Evolutionary conservation across 2,113 vertebrate genomes (phyloP).

Genomic region (Amblyopsis rosae): DNA sequence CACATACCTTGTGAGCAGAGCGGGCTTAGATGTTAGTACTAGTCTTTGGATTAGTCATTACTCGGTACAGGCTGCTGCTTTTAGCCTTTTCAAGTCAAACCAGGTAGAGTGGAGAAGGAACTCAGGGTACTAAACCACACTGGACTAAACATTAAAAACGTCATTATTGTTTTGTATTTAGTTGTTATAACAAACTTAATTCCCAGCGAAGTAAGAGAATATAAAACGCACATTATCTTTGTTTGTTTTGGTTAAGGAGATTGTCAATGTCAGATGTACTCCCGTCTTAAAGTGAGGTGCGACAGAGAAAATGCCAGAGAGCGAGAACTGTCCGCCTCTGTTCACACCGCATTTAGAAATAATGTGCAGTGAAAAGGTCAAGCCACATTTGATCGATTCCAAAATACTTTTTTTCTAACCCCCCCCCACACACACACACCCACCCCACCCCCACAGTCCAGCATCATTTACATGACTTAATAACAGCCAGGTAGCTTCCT

Average conservation of each 20-base stretch:
- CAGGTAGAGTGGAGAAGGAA: conserved; percentile 54
- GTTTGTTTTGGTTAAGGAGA: conserved; percentile 30
- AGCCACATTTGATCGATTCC: conserved; percentile 44
- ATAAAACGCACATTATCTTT: conserved; percentile 17
- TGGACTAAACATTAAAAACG: background rate
- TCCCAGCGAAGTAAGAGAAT: conserved; percentile 27
- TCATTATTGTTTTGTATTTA: conserved; percentile 23
- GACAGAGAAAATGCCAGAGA: conserved; percentile 44
- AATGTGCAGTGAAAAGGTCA: conserved; percentile 64
- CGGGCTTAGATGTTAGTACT: conserved; percentile 36
- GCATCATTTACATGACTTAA: conserved; percentile 34
- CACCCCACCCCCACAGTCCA: conserved; percentile 1
- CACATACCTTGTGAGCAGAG: conserved; percentile 48
- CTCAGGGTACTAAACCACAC: conserved; percentile 38
- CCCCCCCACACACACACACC: too few relatives aligned
- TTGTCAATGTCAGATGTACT: conserved; percentile 28
- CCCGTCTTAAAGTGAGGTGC: conserved; percentile 30
- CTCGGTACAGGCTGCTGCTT: conserved; percentile 56
- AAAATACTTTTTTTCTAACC: conserved; percentile 18
- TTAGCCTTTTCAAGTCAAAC: conserved; percentile 67
- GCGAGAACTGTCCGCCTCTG: conserved; percentile 18
- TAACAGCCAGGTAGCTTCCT: conserved; percentile 24
- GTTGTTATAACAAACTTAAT: conserved; percentile 13
- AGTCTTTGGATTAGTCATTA: conserved; percentile 67
- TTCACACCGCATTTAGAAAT: conserved; percentile 49